Conservation (phyloP, 2,797 vertebrate species). For the Ibycter americanus region DNA sequence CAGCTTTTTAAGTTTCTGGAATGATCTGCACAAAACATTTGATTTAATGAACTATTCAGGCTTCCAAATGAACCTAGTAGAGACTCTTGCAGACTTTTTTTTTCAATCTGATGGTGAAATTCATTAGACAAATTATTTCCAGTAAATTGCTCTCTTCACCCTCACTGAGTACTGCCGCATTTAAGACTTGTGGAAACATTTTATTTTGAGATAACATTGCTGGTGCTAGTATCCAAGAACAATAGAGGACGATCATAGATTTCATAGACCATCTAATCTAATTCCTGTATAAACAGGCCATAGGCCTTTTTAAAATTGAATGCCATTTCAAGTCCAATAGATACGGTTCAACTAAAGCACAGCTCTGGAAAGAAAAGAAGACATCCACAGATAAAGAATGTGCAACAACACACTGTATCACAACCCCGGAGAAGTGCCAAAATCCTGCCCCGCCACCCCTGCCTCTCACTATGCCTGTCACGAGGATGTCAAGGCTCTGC, state of each 20-base stretch:
- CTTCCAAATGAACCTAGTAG: background rate
- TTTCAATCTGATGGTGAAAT: background rate
- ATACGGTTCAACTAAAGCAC: background rate
- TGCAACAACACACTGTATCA: background rate
- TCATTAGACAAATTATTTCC: slow-evolving; percentile 7
- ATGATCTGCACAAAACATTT: background rate
- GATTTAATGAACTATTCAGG: background rate
- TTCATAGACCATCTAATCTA: background rate
- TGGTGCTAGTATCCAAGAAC: slow-evolving; percentile 28
- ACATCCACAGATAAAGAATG: background rate
- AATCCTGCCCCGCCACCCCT: background rate
- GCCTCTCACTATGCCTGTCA: background rate
- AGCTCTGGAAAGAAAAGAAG: background rate
- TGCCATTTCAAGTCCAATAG: background rate
- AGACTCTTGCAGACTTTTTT: background rate
- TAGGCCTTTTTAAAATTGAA: background rate
- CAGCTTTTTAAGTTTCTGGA: background rate
- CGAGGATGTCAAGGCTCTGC: rapidly evolving
- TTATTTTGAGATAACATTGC: background rate
- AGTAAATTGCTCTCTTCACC: background rate
- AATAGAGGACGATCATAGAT: background rate
- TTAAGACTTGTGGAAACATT: slow-evolving; percentile 17
- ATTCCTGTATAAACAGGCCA: slow-evolving; percentile 36
- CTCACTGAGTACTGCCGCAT: background rate
- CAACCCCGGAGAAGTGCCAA: background rate